Evolutionary conservation across 2,113 vertebrate genomes (phyloP).

Genomic region (Dicrurus megarhynchus): DNA sequence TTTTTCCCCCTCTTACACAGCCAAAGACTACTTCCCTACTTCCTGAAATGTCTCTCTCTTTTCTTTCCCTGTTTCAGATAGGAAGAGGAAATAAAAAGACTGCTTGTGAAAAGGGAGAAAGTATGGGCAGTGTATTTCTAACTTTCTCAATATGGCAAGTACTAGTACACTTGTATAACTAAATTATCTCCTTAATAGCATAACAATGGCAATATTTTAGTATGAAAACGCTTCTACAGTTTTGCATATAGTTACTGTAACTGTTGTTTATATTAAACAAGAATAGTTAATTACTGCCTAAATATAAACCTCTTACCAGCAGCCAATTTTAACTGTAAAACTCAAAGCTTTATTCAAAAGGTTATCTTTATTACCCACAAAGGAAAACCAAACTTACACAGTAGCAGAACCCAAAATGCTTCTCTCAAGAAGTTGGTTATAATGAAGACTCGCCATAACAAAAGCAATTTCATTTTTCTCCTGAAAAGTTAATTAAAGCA

Average conservation of each 20-base stretch:
- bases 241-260: background rate
- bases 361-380: conserved; percentile 9
- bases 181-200: background rate
- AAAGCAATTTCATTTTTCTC: conserved; percentile 80
- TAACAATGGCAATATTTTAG: background rate
- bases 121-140: background rate
- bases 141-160: background rate
- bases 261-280: background rate
- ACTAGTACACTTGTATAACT: background rate
- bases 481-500: conserved; percentile 74
- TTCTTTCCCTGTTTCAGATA: background rate
- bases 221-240: background rate
- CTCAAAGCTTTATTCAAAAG: conserved; percentile 3
- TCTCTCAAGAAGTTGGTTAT: conserved; percentile 85
- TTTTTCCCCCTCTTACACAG: background rate
- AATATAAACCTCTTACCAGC: background rate
- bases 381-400: conserved; percentile 72
- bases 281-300: background rate
- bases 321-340: background rate
- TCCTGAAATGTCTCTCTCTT: background rate
- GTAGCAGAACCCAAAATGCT: conserved; percentile 78
- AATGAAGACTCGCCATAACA: conserved; percentile 83
- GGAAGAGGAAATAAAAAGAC: background rate
- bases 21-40: background rate
- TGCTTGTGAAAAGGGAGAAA: background rate